These are phyloP conservation scores for Idaea dimidiata DNA, from an alignment of 2,888 invertebrate genomes.

Conservation along the genomic window DNA sequence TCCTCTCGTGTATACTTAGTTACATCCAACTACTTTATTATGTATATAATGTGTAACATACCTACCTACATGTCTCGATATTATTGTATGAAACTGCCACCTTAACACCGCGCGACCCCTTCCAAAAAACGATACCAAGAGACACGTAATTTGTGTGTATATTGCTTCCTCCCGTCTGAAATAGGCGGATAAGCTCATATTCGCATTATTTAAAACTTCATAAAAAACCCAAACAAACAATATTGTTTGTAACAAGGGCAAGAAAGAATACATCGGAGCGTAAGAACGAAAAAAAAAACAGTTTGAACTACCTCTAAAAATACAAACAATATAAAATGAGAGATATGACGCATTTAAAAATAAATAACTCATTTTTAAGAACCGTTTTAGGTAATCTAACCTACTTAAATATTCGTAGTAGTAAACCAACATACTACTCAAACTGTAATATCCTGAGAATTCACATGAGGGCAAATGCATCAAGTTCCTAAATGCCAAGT, in stretches of 20 bases:
- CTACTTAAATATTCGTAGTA: constrained; percentile 3
- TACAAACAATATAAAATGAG: not conserved
- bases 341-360: not conserved
- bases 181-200: constrained; percentile 1
- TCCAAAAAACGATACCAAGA: constrained; percentile 8
- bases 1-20: constrained; percentile 40
- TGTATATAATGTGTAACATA: constrained; percentile 19
- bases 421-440: constrained; percentile 5
- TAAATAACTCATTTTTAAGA: constrained; percentile 1
- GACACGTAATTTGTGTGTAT: constrained; percentile 5
- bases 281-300: not conserved
- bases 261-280: not conserved
- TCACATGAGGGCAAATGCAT: constrained; percentile 19
- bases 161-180: not conserved
- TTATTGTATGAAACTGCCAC: constrained; percentile 30
- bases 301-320: not conserved
- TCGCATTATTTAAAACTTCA: constrained; percentile 7
- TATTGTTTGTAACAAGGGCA: constrained; percentile 3
- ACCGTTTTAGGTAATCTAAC: not conserved
- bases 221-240: constrained; percentile 5
- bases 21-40: constrained; percentile 38
- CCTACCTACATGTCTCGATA: constrained; percentile 23
- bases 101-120: not conserved
- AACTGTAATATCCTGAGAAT: constrained; percentile 15
- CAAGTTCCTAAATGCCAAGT: constrained; percentile 16